Percentiles rank a stretch among this genome's conserved stretches.
Evolutionary conservation across 2,797 vertebrate species (phyloP).

Genomic region (Megaceryle alcyon): DNA sequence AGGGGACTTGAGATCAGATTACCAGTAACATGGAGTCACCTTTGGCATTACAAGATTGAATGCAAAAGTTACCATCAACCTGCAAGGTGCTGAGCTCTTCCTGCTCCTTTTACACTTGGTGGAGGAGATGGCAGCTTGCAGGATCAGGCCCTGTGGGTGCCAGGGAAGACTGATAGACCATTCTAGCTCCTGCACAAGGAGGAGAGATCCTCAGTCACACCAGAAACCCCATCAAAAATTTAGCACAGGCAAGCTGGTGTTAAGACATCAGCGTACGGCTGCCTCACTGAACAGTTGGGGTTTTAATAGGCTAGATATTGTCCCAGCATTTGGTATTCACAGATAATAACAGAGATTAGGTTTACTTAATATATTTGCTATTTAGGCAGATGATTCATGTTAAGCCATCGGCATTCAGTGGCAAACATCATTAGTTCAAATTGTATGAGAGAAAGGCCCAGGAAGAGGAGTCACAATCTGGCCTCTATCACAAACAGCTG

Average conservation of each 20-base stretch:
- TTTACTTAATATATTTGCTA: slow-evolving; percentile 74
- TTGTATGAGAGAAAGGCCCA: slow-evolving; percentile 52
- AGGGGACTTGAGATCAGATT: neutral
- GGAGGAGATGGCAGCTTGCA: neutral
- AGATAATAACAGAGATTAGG: slow-evolving; percentile 60
- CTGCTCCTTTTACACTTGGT: neutral
- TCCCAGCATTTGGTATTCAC: slow-evolving; percentile 60
- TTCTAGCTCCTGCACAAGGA: neutral
- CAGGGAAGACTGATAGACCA: neutral
- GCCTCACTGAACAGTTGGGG: slow-evolving; percentile 21
- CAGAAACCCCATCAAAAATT: neutral
- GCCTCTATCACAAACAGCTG: slow-evolving; percentile 66
- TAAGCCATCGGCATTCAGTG: slow-evolving; percentile 65
- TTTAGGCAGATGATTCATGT: slow-evolving; percentile 68
- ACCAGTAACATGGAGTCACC: neutral
- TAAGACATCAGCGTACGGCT: neutral
- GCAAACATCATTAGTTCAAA: slow-evolving; percentile 74
- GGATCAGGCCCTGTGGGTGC: neutral
- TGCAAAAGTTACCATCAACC: neutral
- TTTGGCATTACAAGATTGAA: neutral
- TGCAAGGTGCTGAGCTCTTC: neutral
- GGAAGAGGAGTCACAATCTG: slow-evolving; percentile 65
- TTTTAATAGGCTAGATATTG: slow-evolving; percentile 62
- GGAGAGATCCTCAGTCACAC: neutral
- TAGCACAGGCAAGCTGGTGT: neutral